Evolutionary conservation across 2,797 vertebrate genomes (phyloP).

Genomic region (Myotis pilosus): DNA sequence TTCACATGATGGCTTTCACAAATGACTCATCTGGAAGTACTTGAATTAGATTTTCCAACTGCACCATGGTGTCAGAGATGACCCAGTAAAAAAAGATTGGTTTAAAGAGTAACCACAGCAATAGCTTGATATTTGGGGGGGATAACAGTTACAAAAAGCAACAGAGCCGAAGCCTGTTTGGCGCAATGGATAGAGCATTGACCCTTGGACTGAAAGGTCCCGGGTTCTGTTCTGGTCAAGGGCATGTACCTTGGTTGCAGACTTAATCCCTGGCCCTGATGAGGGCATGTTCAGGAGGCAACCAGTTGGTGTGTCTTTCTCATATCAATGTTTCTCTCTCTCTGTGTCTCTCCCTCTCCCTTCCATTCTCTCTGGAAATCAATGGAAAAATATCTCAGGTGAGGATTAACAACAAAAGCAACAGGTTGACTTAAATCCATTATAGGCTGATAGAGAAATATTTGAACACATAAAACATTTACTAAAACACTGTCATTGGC

Average conservation of each 20-base stretch:
- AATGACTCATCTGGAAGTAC: neutral
- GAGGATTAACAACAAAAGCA: neutral
- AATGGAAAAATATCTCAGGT: too few relatives aligned
- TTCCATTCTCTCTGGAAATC: too few relatives aligned
- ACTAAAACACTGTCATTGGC: neutral
- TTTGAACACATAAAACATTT: neutral
- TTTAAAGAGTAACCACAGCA: neutral
- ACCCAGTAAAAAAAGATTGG: neutral
- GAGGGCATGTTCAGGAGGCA: too few relatives aligned
- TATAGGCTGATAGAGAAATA: neutral
- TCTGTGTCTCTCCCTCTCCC: too few relatives aligned
- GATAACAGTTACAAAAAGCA: neutral
- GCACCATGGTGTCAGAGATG: neutral
- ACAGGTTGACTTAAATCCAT: neutral
- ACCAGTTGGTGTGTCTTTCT: too few relatives aligned
- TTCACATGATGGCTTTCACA: neutral
- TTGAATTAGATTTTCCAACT: neutral
- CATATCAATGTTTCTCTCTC: too few relatives aligned
- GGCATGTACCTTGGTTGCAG: too few relatives aligned
- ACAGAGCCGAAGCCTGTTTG: neutral
- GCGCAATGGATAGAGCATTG: too few relatives aligned
- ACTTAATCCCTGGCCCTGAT: too few relatives aligned
- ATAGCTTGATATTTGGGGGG: neutral
- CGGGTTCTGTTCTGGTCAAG: too few relatives aligned
- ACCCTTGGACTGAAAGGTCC: too few relatives aligned